Base-by-base conservation (phyloP, 2,888 invertebrate species). In the Auanema freiburgensis region DNA sequence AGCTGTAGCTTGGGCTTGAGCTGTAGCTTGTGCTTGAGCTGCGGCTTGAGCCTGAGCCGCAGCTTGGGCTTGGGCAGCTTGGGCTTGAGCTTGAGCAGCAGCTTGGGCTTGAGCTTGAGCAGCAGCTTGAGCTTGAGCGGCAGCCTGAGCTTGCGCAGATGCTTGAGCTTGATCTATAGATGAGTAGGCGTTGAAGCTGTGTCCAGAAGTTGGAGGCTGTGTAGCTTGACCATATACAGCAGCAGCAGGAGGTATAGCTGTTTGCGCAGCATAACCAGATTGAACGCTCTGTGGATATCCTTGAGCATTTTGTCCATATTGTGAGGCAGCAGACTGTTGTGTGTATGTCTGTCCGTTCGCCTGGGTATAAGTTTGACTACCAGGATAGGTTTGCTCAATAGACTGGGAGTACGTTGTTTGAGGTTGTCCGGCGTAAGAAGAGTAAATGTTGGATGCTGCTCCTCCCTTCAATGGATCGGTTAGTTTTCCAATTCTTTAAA, bases 401-500 rank as follows among this genome's bases (percentile, higher is more conserved):
- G 33, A 33, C 8, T 46, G 46, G 11, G 46, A 21, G 18, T 46
- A 21, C 8, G 23, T 24, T 24, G 18, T 11, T 53, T 53, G 53
- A n/a, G 18, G 51, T 16, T 57, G 57, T 50, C 33, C 24, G 1
- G 14, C 18, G 12, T 62, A 52, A 40, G 52, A 62, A 46, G 56
- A 50, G 14, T 51, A 49, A 24, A 46, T 44, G 18, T 58, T 53
- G 11, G 57, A 49, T 40, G 24, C 55, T 42, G 46, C 58, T 54
- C 62, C 58, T n/a, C 53, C 33, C 54, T 58, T 14, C 63, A 40
- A 56, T 46, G 41, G 8, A 55, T n/a, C 10, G 23, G n/a, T 42
- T 18, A 14, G 18, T 57, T 50, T 23, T 18, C 42, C 33, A 8
- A 49, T 21, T 8, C 8, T 3, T 33, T 33, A 33, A 5, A 33